A percentile compares a stretch with the other conserved stretches of the same genome.
Conservation (phyloP, 1,140 invertebrate genomes). For the Panonychus citri region DNA sequence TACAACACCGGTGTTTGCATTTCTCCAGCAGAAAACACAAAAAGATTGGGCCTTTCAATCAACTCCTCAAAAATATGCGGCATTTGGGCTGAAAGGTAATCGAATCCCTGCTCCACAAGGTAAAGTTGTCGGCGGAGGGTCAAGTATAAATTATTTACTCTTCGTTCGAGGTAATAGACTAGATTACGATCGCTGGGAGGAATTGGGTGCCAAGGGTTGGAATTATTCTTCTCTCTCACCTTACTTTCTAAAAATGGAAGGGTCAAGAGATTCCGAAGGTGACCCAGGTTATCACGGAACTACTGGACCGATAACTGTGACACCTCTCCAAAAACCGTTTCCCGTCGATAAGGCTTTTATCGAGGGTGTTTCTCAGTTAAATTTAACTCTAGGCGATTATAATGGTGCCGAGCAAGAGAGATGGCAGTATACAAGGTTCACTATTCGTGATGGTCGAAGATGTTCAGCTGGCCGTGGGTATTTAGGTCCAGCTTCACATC, state of each 20-base stretch:
- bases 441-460: conserved; percentile 55
- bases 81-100: conserved; percentile 31
- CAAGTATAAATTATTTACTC: conserved; percentile 84
- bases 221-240: conserved; percentile 56
- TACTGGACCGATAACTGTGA: conserved; percentile 5
- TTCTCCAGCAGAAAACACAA: conserved; percentile 55
- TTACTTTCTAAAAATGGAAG: conserved; percentile 59
- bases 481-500: conserved; percentile 47
- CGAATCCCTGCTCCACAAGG: conserved; percentile 45
- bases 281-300: conserved; percentile 19
- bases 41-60: conserved; percentile 80
- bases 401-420: conserved; percentile 20
- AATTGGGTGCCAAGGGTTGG: conserved; percentile 73
- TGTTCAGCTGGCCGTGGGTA: conserved; percentile 78
- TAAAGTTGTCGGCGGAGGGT: conserved; percentile 48
- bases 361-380: background rate
- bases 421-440: conserved; percentile 31
- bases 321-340: background rate
- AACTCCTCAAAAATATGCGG: conserved; percentile 54
- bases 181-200: conserved; percentile 83
- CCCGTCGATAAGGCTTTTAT: background rate
- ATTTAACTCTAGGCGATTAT: conserved; percentile 19
- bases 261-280: conserved; percentile 19
- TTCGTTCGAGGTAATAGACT: conserved; percentile 72
- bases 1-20: conserved; percentile 56